Evolutionary conservation across 2,888 invertebrate genomes (phyloP).

Genomic region (Yponomeuta sedellus): DNA sequence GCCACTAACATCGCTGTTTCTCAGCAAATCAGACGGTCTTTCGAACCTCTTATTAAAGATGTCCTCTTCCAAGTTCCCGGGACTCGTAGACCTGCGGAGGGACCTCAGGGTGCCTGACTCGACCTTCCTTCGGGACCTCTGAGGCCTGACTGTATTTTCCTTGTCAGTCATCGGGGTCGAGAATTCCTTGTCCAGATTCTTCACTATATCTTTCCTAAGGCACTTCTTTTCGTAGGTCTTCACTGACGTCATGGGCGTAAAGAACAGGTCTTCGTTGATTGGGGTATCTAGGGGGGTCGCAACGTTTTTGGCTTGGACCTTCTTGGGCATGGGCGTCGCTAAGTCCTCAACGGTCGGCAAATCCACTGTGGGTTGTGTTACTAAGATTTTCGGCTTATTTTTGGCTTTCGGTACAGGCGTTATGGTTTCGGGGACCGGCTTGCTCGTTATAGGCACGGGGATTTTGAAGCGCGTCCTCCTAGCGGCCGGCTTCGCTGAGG

Average conservation of each 20-base stretch:
- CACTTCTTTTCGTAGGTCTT: slow-evolving; percentile 47
- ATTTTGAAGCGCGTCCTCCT: slow-evolving; percentile 46
- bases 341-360: slow-evolving; percentile 28
- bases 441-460: slow-evolving; percentile 42
- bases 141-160: background rate
- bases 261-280: slow-evolving; percentile 41
- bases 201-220: slow-evolving; percentile 42
- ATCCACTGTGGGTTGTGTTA: slow-evolving; percentile 27
- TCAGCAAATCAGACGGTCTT: too few relatives aligned
- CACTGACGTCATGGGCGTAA: slow-evolving; percentile 49
- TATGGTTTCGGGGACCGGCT: slow-evolving; percentile 41
- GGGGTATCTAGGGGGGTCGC: background rate
- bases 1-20: too few relatives aligned
- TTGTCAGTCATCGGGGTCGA: slow-evolving; percentile 29
- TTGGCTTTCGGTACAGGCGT: slow-evolving; percentile 39
- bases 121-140: slow-evolving; percentile 19
- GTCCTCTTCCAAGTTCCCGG: slow-evolving; percentile 40
- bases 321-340: slow-evolving; percentile 8
- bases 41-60: too few relatives aligned
- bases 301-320: too few relatives aligned
- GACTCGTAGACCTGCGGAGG: slow-evolving; percentile 47
- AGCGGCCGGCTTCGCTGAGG: background rate
- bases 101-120: slow-evolving; percentile 24
- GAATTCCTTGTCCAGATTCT: slow-evolving; percentile 56
- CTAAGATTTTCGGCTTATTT: slow-evolving; percentile 30